Evolutionary conservation across 2,797 vertebrate species (phyloP), one percentile per base, ranked within the genome.

Genomic region (Macropus fuliginosus): DNA sequence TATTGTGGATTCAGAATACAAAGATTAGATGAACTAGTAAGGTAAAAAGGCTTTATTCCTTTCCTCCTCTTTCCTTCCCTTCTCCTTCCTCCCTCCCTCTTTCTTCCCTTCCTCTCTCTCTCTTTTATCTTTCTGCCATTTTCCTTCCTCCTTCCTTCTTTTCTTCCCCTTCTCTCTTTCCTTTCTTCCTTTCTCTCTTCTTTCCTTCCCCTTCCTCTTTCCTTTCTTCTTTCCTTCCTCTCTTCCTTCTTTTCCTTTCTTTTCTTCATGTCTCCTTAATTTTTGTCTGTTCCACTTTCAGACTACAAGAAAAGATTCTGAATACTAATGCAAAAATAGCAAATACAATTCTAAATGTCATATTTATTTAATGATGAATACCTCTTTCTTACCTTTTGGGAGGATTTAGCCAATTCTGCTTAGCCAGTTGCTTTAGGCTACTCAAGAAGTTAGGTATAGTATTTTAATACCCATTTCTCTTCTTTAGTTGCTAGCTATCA

Each of bases 401-500:
- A 87, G 96, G 93, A 96, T 96, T 96, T 96, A 97, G 92, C 95
- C 92, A 97, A 95, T 97, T 97, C 54, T 40, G 96, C 96, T 94
- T 96, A 92, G 97, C 94, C 92, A 95, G 50, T 81, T 96, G 96
- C 92, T 90, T 98, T 91, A 91, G 92, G 2, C 91, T 96, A 93
- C 81, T 54, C 91, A 96, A 93, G 97, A 59, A 97, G 94, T 95
- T 92, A 97, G 59, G 55, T 92, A 92, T 89, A 96, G 90, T 91
- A 92, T 98, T 98, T 98, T 27, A 97, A 98, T 95, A 94, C 5
- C 28, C n/a, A 93, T 97, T 97, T 93, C 52, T 98, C 94, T 50
- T 97, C 40, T 97, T 97, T 96, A 54, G n/a, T 95, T 98, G 97
- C 97, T 97, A 98, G 66, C 55, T 98, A 94, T 98, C 98, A 98